Percentiles rank a stretch among this genome's conserved stretches.
Evolutionary conservation across 2,113 vertebrate genomes (phyloP).

Genomic region (Sinocyclocheilus anshuiensis): DNA sequence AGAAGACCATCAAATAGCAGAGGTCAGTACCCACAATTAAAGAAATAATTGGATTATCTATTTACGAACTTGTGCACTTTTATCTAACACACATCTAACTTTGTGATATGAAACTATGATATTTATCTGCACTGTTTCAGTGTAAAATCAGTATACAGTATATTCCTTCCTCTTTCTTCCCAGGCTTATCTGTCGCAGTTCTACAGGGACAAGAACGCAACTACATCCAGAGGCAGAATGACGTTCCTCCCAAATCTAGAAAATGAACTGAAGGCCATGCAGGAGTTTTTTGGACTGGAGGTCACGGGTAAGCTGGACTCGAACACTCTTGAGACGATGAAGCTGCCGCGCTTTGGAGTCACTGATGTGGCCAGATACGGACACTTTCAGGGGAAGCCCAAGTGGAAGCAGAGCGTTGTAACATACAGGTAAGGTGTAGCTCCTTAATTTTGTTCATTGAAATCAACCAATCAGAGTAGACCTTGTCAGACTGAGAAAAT

Average conservation of each 20-base stretch:
- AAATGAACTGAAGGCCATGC: slow-evolving; percentile 69
- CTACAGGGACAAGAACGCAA: slow-evolving; percentile 52
- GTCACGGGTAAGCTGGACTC: slow-evolving; percentile 71
- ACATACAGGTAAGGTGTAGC: slow-evolving; percentile 72
- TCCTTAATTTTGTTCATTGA: background rate
- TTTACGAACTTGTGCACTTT: too few species aligned
- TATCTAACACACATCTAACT: too few species aligned
- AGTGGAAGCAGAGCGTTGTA: slow-evolving; percentile 73
- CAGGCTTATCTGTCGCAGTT: slow-evolving; percentile 67
- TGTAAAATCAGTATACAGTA: background rate
- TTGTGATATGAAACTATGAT: background rate
- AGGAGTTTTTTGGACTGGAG: slow-evolving; percentile 75
- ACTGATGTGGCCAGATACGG: slow-evolving; percentile 72
- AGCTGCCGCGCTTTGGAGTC: slow-evolving; percentile 71
- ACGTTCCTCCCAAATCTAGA: slow-evolving; percentile 43
- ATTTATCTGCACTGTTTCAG: background rate
- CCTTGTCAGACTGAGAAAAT: background rate
- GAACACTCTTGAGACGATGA: slow-evolving; percentile 70
- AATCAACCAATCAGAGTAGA: background rate
- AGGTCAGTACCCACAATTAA: slow-evolving; percentile 57
- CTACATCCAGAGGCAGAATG: slow-evolving; percentile 17
- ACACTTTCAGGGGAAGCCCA: slow-evolving; percentile 73
- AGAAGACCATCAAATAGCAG: slow-evolving; percentile 56
- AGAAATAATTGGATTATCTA: too few species aligned
- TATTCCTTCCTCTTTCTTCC: background rate